Conservation (phyloP, 1,140 invertebrate genomes). For the Drosophila gunungcola region DNA sequence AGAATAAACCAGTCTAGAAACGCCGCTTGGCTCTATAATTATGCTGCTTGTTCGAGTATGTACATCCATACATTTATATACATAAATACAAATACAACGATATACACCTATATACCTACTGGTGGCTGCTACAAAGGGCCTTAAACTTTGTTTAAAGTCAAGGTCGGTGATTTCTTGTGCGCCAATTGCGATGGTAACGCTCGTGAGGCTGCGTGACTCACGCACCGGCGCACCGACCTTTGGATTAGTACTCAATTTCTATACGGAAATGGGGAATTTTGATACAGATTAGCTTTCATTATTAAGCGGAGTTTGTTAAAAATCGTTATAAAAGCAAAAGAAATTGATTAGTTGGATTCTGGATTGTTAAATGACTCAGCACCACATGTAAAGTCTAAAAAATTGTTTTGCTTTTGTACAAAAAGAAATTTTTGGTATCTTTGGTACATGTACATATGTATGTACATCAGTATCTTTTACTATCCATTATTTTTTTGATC, state of each 20-base stretch:
- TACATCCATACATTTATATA: slow-evolving; percentile 8
- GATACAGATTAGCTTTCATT: no score
- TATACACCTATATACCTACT: slow-evolving; percentile 19
- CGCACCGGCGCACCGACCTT: slow-evolving; percentile 22
- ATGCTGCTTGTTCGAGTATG: slow-evolving; percentile 47
- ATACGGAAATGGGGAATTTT: no score
- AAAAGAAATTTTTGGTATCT: no score
- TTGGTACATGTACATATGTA: no score
- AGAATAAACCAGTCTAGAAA: slow-evolving; percentile 79
- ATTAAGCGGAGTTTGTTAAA: no score
- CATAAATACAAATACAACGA: slow-evolving; percentile 3
- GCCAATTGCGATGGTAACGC: slow-evolving; percentile 71
- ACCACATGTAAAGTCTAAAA: no score
- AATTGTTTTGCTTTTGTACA: no score
- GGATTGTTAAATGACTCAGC: no score
- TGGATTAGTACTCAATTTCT: no score
- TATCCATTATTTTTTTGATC: neutral
- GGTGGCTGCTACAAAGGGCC: slow-evolving; percentile 73
- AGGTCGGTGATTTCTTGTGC: slow-evolving; percentile 84
- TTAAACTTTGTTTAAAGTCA: slow-evolving; percentile 84
- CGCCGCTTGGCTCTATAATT: slow-evolving; percentile 68
- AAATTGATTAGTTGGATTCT: no score
- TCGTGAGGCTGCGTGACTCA: slow-evolving; percentile 42
- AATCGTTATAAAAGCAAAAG: no score
- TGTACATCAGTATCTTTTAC: no score